phyloP scores from a whole-genome alignment of 2,888 invertebrate species.

The Pseudanteris insignis region DNA sequence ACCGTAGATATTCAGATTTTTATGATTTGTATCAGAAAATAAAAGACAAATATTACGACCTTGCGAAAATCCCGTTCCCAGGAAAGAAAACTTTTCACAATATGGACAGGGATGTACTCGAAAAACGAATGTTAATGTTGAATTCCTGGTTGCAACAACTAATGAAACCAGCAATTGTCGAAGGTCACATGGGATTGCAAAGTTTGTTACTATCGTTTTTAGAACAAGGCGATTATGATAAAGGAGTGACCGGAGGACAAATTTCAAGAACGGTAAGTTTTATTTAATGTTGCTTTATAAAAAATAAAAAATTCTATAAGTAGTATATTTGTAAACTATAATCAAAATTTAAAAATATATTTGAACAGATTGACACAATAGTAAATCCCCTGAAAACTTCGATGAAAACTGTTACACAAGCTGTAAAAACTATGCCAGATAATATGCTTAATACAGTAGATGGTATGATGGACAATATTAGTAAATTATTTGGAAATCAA shows the following conservation, averaged over 20 bases:
- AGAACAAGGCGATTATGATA: slow-evolving; percentile 77
- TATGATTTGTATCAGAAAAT: slow-evolving; percentile 86
- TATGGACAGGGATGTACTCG: slow-evolving; percentile 84
- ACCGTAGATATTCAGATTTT: slow-evolving; percentile 93
- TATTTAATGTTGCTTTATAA: no score
- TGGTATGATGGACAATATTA: slow-evolving; percentile 83
- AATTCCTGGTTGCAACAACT: slow-evolving; percentile 83
- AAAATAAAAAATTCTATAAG: not conserved
- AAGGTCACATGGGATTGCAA: slow-evolving; percentile 72
- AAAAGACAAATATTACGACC: slow-evolving; percentile 83
- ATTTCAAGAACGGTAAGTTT: slow-evolving; percentile 70
- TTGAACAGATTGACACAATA: slow-evolving; percentile 73
- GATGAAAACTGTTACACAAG: slow-evolving; percentile 77
- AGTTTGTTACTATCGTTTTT: slow-evolving; percentile 74
- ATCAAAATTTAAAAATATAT: slow-evolving; percentile 8
- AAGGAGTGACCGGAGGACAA: slow-evolving; percentile 71
- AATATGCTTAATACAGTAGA: slow-evolving; percentile 86
- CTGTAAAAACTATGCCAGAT: slow-evolving; percentile 89
- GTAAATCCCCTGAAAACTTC: slow-evolving; percentile 85
- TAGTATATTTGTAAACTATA: not conserved
- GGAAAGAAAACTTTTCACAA: slow-evolving; percentile 95
- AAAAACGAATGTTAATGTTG: slow-evolving; percentile 82
- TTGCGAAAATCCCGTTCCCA: slow-evolving; percentile 83
- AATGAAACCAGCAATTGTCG: slow-evolving; percentile 71
- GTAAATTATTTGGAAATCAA: slow-evolving; percentile 74